Conservation (phyloP, 2,888 invertebrate genomes). For the Argyresthia albistria region DNA sequence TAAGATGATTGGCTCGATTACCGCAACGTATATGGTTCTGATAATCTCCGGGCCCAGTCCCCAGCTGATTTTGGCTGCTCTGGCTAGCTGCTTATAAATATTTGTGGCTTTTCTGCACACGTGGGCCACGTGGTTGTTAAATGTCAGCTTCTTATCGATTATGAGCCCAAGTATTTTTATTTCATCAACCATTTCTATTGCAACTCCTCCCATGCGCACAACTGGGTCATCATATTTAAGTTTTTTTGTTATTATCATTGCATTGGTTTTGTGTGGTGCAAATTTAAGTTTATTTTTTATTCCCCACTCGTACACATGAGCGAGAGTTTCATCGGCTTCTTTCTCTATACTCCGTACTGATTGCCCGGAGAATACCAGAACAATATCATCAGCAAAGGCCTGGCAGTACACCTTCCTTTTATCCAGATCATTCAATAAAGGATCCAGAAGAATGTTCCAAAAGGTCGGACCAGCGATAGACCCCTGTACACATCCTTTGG, state of each 20-base stretch:
- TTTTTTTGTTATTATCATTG: not conserved
- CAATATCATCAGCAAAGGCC: no score
- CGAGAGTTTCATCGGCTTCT: not conserved
- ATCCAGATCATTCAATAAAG: no score
- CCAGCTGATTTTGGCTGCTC: no score
- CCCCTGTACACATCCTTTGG: not conserved
- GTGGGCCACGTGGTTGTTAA: not conserved
- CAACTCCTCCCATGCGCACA: not conserved
- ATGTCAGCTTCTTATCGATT: not conserved
- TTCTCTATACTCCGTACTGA: no score
- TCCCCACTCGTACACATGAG: not conserved
- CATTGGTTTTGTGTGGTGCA: not conserved
- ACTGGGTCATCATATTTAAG: not conserved
- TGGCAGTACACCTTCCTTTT: no score
- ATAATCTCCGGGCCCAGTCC: no score
- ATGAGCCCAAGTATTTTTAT: not conserved
- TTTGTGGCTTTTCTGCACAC: not conserved
- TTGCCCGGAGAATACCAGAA: no score
- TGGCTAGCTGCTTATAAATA: no score
- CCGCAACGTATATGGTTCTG: no score
- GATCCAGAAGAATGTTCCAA: no score
- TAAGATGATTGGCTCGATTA: no score
- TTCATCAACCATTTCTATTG: not conserved
- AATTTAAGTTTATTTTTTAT: not conserved
- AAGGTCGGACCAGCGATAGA: not conserved